Conservation (phyloP, 2,888 invertebrate species). For the Eupithecia subfuscata region DNA sequence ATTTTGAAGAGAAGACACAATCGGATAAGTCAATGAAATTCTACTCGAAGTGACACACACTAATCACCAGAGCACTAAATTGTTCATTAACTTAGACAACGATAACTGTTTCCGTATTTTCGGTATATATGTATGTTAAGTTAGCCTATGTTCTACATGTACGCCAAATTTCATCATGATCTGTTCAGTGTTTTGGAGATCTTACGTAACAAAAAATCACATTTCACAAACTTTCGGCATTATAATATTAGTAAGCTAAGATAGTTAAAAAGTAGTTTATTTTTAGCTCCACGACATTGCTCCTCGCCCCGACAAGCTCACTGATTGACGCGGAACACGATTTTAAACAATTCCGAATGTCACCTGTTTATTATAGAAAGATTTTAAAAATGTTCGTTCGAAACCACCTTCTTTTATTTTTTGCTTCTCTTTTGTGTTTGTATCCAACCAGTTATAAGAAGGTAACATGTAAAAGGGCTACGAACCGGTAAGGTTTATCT, state of each 20-base stretch:
- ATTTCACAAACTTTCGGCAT: too few relatives aligned
- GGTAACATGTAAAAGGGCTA: background rate
- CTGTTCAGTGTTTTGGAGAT: too few relatives aligned
- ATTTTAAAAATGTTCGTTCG: background rate
- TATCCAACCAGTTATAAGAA: background rate
- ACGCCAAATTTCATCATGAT: too few relatives aligned
- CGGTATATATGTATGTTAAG: too few relatives aligned
- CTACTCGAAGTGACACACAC: conserved; percentile 19
- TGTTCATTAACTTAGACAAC: background rate
- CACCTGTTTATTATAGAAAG: background rate
- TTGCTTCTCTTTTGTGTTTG: background rate
- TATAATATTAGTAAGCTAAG: too few relatives aligned
- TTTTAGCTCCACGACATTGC: background rate
- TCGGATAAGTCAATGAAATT: background rate
- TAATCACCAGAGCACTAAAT: background rate
- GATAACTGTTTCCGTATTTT: background rate
- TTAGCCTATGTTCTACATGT: too few relatives aligned
- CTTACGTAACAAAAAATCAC: too few relatives aligned
- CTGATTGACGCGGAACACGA: background rate
- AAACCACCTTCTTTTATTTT: background rate
- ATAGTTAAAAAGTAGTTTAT: background rate
- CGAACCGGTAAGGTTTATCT: background rate
- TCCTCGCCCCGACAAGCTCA: background rate
- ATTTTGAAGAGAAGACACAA: background rate
- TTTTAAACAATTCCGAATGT: background rate